Base-by-base conservation (phyloP, 53 echinoderm and acorn worm species). In the Pentamera pediparva region DNA sequence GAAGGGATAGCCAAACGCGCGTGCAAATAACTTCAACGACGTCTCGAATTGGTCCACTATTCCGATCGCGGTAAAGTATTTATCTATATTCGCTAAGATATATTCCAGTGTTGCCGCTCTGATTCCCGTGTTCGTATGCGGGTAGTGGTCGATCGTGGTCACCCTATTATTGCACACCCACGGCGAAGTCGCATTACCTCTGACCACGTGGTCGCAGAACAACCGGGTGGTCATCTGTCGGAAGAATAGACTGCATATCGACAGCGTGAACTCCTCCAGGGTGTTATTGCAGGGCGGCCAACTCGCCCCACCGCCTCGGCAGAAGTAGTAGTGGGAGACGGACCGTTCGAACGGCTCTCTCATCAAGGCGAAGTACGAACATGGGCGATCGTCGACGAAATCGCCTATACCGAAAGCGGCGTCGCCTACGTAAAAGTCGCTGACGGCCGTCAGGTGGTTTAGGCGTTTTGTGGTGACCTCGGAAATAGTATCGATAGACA, bases 351-450 rank as follows among this genome's bases (percentile, higher is more conserved):
- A 62, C 2, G 62, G 62, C 19, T 62, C 62, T 20, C 62, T 62
- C 35, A 62, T 37, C 3, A 62, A 13, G 37, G 62, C 37, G 21
- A 62, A 62, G 21, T 62, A 62, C 35, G 62, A 62, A n/a, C 62
- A 62, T 0, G 62, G 36, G 18, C 35, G 27, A 4, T 37, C 37
- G 15, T 36, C 36, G 22, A 62, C 37, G 17, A 21, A 62, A n/a
- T 62, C 62, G 19, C 62, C 34, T 62, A 62, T 62, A 13, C 62
- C 62, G 6, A 62, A 37, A 15, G 37, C 62, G 4, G 62, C 62
- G 62, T 62, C 62, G n/a, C 62, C 62, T 37, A 62, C 37, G 62
- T 62, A 62, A n/a, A 35, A 62, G 36, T 62, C 62, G 37, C 7
- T 62, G 12, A 37, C 21, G 0, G 29, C 18, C n/a, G 62, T 62